Evolutionary conservation across 2,888 invertebrate species (phyloP).

Genomic region (Neoaliturus tenellus): DNA sequence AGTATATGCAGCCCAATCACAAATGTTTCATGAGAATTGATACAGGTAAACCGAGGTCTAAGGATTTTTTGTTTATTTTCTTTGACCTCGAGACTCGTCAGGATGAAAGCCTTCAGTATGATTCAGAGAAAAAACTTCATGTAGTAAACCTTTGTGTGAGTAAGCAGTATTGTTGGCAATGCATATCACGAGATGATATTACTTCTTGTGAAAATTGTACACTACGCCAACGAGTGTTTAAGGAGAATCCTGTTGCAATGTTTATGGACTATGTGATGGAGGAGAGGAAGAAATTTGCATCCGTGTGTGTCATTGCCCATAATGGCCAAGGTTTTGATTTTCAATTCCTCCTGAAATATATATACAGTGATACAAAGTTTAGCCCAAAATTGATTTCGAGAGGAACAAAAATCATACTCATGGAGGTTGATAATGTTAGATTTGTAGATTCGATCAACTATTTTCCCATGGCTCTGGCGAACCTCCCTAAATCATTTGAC

Average conservation of each 20-base stretch:
- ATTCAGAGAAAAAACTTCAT: background rate
- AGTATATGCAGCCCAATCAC: conserved; percentile 25
- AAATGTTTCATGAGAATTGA: conserved; percentile 54
- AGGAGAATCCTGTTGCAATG: background rate
- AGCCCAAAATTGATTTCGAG: conserved; percentile 16
- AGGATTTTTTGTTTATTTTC: conserved; percentile 62
- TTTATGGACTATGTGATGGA: conserved; percentile 21
- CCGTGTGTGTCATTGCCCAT: conserved; percentile 18
- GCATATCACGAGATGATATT: background rate
- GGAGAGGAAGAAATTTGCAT: background rate
- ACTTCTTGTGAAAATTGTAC: background rate
- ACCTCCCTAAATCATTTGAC: conserved; percentile 67
- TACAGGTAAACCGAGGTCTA: conserved; percentile 11
- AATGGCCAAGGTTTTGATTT: conserved; percentile 10
- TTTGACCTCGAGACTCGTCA: conserved; percentile 64
- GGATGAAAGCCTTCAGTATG: conserved; percentile 47
- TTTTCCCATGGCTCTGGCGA: conserved; percentile 66
- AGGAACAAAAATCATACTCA: conserved; percentile 29
- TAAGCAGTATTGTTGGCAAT: conserved; percentile 2
- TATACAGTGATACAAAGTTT: background rate
- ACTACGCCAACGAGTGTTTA: conserved; percentile 16
- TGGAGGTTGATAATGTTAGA: conserved; percentile 21
- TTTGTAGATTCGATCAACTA: conserved; percentile 63
- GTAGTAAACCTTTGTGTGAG: conserved; percentile 22
- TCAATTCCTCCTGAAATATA: conserved; percentile 36